Evolutionary conservation across 2,888 invertebrate species (phyloP), one percentile per base, ranked within the genome.

Genomic region (Acronicta leporina): DNA sequence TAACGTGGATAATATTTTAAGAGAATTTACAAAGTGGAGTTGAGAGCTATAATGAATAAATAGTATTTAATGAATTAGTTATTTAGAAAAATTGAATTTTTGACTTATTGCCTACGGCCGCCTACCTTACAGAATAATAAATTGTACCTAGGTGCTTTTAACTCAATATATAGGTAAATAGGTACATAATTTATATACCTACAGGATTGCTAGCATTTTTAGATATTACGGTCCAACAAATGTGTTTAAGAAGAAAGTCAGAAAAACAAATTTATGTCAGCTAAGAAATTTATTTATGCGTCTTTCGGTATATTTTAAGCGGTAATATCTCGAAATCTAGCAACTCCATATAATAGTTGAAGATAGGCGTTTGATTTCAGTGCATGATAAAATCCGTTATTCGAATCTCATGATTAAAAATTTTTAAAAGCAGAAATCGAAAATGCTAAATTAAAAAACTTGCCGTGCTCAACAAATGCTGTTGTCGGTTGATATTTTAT

Each of bases 101-200:
- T 73, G 71, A 75, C 80, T 78, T 81, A 76, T 73, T 73, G 69
- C 48, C 54, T 59, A 45, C 63, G 45, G 58, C 52, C 38, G 68
- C 70, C 51, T 48, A 47, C 52, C 79, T 69, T 78, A 75, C 50
- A 61, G 52, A 58, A 55, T 79, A 73, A 82, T 81, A 85, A 86
- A 88, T 92, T 92, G 92, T 92, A 92, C 91, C 89, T 88, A 91
- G 90, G 90, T 92, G 92, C 90, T 84, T 85, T 83, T 75, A 69
- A 71, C 68, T 77, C 74, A 80, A 70, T 47, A 50, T 73, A 67
- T 68, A 68, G 72, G n/a, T n/a, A n/a, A n/a, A 72, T 64, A 73
- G 61, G 63, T 78, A 76, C 55, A 8, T 56, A 49, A 51, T 46
- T 51, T 42, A 52, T 51, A 48, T 50, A 38, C 35, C 35, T 38